Base-by-base conservation (phyloP, 1,140 invertebrate genomes). In the Lucilia cuprina region DNA sequence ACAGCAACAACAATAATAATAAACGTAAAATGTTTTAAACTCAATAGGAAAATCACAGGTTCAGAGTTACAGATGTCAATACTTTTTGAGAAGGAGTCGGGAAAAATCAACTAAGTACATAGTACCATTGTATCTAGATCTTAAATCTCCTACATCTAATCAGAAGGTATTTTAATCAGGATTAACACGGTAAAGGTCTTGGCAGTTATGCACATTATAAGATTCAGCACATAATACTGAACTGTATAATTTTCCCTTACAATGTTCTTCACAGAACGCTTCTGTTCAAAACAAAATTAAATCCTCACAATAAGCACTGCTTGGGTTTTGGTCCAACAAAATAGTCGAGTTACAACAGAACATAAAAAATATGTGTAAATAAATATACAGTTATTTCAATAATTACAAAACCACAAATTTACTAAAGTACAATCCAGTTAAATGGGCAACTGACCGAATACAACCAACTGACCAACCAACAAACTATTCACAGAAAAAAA, bases 321-420 rank as follows among this genome's bases (percentile, higher is more conserved):
- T 60, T 17, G 13, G 55, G 55, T 14, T 17, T 17, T 17, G 14
- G n/a, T n/a, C 14, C n/a, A 60, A 17, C 14, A 9, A 21, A 70
- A 70, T 70, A 70, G 65, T 70, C 19, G 19, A 70, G 65, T 19
- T 74, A 47, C 47, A 74, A n/a, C 74, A 74, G 35, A 17, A 82
- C 60, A 70, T 34, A 82, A 84, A 84, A 84, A 80, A 70, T 8
- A 41, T 41, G 41, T 41, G 41, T 41, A 41, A 70, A 70, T 21
- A 70, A 70, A 49, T 83, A 50, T 83, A 65, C 84, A 90, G 89
- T 90, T 88, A 90, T 90, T 90, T 90, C 89, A 89, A 90, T 90
- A 90, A 90, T 90, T 90, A 87, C 89, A 88, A 90, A 90, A 90
- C 89, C 89, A 90, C 89, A 90, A 90, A 90, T 90, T 90, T 90